A percentile compares a stretch with the other conserved stretches of the same genome.
These are phyloP conservation scores for Eublepharis macularius DNA, from an alignment of 2,113 vertebrate species.

Conservation along the genomic window DNA sequence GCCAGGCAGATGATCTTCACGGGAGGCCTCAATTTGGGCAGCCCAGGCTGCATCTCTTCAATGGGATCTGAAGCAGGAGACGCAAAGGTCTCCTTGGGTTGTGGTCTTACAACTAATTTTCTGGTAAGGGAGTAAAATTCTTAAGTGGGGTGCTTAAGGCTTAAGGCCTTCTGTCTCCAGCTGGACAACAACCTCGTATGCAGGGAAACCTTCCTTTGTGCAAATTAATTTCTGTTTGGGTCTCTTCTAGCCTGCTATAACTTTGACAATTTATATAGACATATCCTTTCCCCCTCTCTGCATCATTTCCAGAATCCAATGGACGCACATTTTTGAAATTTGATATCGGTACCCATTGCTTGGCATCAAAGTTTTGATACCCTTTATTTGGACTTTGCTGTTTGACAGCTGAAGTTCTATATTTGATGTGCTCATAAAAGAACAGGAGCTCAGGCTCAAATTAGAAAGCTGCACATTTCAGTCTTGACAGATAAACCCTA, in stretches of 20 bases:
- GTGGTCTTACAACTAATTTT: background rate
- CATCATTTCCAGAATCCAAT: background rate
- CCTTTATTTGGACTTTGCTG: background rate
- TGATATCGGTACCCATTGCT: background rate
- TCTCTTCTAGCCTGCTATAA: background rate
- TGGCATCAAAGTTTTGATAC: accelerated
- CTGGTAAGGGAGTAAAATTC: too few species aligned
- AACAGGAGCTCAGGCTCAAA: background rate
- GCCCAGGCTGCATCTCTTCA: background rate
- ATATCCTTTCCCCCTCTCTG: background rate
- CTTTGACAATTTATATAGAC: background rate
- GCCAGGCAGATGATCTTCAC: background rate
- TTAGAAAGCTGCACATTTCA: background rate
- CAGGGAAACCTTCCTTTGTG: accelerated
- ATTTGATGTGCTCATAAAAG: background rate
- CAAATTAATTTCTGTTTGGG: background rate
- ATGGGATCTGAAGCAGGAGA: too few species aligned
- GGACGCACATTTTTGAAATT: background rate
- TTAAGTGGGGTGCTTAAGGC: background rate
- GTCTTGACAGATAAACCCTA: background rate
- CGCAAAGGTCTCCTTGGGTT: background rate
- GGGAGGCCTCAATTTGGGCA: too few species aligned
- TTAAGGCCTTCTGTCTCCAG: too few species aligned
- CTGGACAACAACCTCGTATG: background rate
- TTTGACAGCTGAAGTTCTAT: background rate